Percentiles rank a stretch among this genome's conserved stretches.
These are phyloP conservation scores for Eospalax fontanierii DNA, from an alignment of 2,797 vertebrate species.

Conservation along the genomic window DNA sequence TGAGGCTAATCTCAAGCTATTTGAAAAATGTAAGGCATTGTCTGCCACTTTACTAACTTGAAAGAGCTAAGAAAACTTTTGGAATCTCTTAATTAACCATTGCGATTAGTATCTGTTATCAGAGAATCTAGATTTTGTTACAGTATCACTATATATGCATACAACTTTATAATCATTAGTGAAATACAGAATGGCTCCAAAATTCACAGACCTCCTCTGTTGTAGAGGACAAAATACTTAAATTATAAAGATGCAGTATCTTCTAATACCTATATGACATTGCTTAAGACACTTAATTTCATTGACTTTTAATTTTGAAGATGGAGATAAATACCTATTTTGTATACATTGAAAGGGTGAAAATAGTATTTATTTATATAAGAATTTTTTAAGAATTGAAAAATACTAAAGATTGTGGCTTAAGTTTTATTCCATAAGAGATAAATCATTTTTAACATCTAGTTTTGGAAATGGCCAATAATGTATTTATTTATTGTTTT, in stretches of 20 bases:
- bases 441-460: background rate
- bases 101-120: background rate
- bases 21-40: constrained; percentile 32
- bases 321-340: background rate
- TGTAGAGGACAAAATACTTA: background rate
- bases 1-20: constrained; percentile 40
- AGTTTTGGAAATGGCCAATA: background rate
- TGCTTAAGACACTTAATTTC: constrained; percentile 22
- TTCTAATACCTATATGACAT: background rate
- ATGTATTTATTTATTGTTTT: too few species aligned
- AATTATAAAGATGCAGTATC: background rate
- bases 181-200: constrained; percentile 37
- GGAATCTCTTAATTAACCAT: background rate
- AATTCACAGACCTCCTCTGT: background rate
- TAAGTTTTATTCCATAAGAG: background rate
- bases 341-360: background rate
- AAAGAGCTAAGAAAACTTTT: constrained; percentile 12
- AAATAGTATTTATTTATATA: background rate
- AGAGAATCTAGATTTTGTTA: background rate
- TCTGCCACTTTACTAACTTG: constrained; percentile 14
- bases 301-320: background rate
- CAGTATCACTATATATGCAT: background rate
- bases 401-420: background rate
- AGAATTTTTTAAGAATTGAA: background rate
- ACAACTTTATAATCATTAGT: background rate